Percentiles rank a stretch among this genome's conserved stretches.
Evolutionary conservation across 2,113 vertebrate genomes (phyloP).

Genomic region (Syrmaticus mikado): DNA sequence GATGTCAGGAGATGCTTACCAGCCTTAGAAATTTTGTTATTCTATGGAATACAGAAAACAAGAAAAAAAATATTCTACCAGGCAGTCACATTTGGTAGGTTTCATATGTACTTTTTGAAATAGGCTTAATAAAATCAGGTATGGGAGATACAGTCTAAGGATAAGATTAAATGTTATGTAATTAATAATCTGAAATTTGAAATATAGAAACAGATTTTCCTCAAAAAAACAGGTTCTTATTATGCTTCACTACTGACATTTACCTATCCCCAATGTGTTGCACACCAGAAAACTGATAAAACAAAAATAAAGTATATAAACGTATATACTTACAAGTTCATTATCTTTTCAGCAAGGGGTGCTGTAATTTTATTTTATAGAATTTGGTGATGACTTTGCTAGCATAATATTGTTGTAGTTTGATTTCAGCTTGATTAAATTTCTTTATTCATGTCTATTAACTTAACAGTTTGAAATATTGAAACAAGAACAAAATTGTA

Average conservation of each 20-base stretch:
- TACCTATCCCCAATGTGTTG: not conserved
- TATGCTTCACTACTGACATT: not conserved
- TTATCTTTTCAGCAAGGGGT: not conserved
- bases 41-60: not conserved
- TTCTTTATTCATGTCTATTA: accelerated
- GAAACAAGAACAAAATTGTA: not conserved
- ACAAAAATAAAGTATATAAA: accelerated
- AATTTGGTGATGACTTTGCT: accelerated
- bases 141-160: accelerated
- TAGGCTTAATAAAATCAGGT: not conserved
- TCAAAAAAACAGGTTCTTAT: not conserved
- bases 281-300: not conserved
- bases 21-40: not conserved
- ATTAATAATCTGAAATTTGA: not conserved
- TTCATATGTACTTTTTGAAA: not conserved
- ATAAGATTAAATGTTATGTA: not conserved
- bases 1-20: accelerated
- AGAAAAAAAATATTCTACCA: not conserved
- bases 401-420: not conserved
- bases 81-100: accelerated
- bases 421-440: not conserved
- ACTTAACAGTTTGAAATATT: not conserved
- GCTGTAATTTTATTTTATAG: not conserved
- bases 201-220: not conserved
- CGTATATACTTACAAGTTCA: accelerated